Evolutionary conservation across 2,797 vertebrate genomes (phyloP).

Genomic region (Schizopygopsis malacanthus): DNA sequence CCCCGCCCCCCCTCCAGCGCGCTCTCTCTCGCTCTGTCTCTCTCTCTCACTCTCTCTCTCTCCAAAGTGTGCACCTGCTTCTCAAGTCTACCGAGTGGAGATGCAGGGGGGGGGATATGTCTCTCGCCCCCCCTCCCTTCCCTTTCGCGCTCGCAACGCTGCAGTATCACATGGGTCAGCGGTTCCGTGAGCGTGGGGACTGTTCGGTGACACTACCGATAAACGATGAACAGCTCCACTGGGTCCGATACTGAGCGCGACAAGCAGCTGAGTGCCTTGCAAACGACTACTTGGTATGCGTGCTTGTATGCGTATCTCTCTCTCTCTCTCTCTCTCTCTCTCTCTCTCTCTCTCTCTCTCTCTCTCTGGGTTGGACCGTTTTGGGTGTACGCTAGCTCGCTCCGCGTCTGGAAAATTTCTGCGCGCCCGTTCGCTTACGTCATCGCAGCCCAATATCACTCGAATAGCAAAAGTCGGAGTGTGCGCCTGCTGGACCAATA

Average conservation of each 20-base stretch:
- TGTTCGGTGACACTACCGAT: constrained; percentile 45
- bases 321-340: background rate
- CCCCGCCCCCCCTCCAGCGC: constrained; percentile 46
- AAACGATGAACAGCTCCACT: constrained; percentile 41
- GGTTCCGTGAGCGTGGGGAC: constrained; percentile 44
- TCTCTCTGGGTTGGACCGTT: background rate
- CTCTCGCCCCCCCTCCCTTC: constrained; percentile 24
- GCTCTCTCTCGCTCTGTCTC: background rate
- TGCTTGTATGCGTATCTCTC: constrained; percentile 9
- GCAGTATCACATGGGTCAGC: constrained; percentile 53
- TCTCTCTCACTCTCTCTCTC: background rate
- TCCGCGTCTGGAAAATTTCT: constrained; percentile 30
- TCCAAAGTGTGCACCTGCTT: constrained; percentile 32
- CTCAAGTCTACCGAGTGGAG: constrained; percentile 39
- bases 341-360: constrained; percentile 3
- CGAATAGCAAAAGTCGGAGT: constrained; percentile 17
- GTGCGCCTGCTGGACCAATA: constrained; percentile 43
- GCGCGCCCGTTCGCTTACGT: constrained; percentile 46
- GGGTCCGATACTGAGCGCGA: constrained; percentile 17
- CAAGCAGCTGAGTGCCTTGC: constrained; percentile 2
- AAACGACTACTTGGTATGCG: constrained; percentile 33
- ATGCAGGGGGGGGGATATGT: constrained; percentile 13
- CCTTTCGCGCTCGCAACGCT: constrained; percentile 30
- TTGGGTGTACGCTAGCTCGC: background rate
- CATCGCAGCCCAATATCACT: constrained; percentile 36